phyloP scores from a whole-genome alignment of 1,140 invertebrate genomes.

The Nixonia krombeini region DNA sequence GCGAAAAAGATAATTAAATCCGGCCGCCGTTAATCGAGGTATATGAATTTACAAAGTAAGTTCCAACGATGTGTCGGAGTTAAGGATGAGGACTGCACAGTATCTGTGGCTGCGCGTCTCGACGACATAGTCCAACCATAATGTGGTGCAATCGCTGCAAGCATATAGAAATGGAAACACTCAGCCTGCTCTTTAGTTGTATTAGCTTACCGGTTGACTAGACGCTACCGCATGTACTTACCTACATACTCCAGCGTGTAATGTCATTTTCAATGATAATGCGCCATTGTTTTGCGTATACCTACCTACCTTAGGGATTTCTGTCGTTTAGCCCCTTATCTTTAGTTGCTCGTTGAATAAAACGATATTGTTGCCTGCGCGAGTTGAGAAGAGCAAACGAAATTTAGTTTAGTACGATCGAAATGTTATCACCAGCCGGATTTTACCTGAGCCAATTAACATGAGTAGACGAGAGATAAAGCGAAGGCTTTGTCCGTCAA shows the following conservation, averaged over 20 bases:
- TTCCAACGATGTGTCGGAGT: slow-evolving; percentile 1
- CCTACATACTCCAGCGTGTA: slow-evolving; percentile 34
- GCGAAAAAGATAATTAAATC: slow-evolving; percentile 10
- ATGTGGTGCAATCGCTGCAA: slow-evolving; percentile 13
- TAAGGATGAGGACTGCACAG: slow-evolving; percentile 17
- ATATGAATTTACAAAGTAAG: slow-evolving; percentile 13
- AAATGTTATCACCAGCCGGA: neutral
- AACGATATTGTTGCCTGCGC: slow-evolving; percentile 32
- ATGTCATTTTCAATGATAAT: slow-evolving; percentile 55
- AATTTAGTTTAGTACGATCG: slow-evolving; percentile 14
- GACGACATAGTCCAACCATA: slow-evolving; percentile 15
- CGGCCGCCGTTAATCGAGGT: neutral
- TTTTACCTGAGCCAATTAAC: too few relatives aligned
- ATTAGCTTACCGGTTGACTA: slow-evolving; percentile 41
- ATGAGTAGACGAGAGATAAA: too few relatives aligned
- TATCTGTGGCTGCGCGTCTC: slow-evolving; percentile 18
- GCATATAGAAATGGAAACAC: slow-evolving; percentile 17
- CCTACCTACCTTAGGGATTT: slow-evolving; percentile 34
- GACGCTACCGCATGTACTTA: slow-evolving; percentile 35
- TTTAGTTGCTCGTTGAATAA: slow-evolving; percentile 47
- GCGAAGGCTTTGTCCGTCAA: too few relatives aligned
- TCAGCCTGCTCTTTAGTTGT: slow-evolving; percentile 35
- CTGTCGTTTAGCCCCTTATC: slow-evolving; percentile 42
- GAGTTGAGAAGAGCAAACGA: slow-evolving; percentile 24
- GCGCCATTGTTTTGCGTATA: slow-evolving; percentile 49